Percentiles rank a stretch among this genome's conserved stretches.
phyloP scores from a whole-genome alignment of 2,797 vertebrate species.

The Pantherophis vulpinus region DNA sequence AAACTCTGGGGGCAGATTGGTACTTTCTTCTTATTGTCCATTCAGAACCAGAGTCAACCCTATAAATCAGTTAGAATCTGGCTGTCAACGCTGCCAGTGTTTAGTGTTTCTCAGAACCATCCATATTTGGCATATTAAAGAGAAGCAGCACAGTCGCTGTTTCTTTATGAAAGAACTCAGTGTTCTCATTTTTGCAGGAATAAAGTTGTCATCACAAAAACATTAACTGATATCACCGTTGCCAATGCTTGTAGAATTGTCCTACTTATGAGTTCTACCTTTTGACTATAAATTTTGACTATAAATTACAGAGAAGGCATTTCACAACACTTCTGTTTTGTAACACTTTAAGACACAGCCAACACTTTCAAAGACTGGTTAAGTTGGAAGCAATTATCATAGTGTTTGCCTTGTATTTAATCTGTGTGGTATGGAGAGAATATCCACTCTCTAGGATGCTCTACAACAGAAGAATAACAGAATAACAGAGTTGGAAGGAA shows the following conservation, averaged over 20 bases:
- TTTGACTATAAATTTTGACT: background rate
- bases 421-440: background rate
- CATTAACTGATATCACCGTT: background rate
- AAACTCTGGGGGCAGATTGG: background rate
- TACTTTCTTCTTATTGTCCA: background rate
- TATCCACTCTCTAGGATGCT: slow-evolving; percentile 24
- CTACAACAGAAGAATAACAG: background rate
- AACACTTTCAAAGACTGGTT: background rate
- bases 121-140: background rate
- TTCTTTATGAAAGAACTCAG: background rate
- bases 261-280: background rate
- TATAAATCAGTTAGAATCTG: background rate
- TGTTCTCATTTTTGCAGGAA: background rate
- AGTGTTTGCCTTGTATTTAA: slow-evolving; percentile 29
- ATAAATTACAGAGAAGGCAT: no score
- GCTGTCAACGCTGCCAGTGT: background rate
- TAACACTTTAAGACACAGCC: background rate
- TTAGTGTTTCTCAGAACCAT: background rate
- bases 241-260: background rate
- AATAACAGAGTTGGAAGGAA: background rate
- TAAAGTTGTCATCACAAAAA: background rate
- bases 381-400: background rate
- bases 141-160: background rate
- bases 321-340: background rate
- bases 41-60: background rate